Evolutionary conservation across 2,797 vertebrate genomes (phyloP), one percentile per base, ranked within the genome.

Genomic region (Apogon talboti): DNA sequence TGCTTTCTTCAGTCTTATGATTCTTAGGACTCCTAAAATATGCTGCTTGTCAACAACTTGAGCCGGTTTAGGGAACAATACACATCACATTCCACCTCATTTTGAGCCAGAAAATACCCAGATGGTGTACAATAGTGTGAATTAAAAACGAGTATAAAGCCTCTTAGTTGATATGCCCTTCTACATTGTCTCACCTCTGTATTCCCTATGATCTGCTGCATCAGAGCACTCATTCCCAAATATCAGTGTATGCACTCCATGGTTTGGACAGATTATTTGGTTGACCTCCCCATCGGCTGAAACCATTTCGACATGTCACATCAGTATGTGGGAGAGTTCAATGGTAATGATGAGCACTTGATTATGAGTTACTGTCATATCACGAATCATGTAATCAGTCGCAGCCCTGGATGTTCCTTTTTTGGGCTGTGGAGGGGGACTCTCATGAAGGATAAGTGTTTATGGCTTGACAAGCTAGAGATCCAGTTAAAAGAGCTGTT

Each of bases 241-340:
- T 37, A 54, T 79, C 59, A 44, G 66, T 37, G 11, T 37, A 4
- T 11, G 66, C 62, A 41, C 74, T 59, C 18, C 48, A 69, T 72
- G 64, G 79, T 76, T 73, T 69, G 55, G 47, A 72, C 77, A 72
- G 84, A 85, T 87, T 82, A 85, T 82, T 69, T 80, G 79, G 64
- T 81, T 80, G 76, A 82, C 77, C 67, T 73, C 61, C 37, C 59
- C 57, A 2, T 72, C 61, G 44, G 53, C 74, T 67, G 52, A 42
- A 70, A 70, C 61, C 46, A 43, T 72, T 67, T 75, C 66, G 63
- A 9, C 57, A 18, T 67, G 59, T 68, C 66, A 15, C 74, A 55
- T 83, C 75, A 60, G 52, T 38, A 44, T 69, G 68, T 54, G 58
- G 37, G 63, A 78, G 62, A 37, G 61, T 63, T 64, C 12, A 58